phyloP scores from a whole-genome alignment of 2,113 vertebrate genomes.

The Cryptotis parvus region DNA sequence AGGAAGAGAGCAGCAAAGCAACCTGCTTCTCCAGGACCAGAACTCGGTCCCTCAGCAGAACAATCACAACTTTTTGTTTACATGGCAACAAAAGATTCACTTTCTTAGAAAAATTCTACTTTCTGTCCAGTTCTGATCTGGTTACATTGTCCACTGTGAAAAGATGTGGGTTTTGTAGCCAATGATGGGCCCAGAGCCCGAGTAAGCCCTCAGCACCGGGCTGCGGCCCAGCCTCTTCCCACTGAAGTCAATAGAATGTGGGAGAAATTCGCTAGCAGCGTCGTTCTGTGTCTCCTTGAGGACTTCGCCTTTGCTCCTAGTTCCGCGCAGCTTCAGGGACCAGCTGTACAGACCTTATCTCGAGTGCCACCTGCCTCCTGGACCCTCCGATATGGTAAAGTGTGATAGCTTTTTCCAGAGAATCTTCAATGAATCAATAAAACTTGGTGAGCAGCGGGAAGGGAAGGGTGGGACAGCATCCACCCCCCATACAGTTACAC shows the following conservation, averaged over 20 bases:
- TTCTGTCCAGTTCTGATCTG: too few species aligned
- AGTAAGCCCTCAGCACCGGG: too few species aligned
- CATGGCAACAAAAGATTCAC: not conserved
- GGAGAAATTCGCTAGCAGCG: not conserved
- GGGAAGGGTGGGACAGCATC: not conserved
- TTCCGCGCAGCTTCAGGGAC: not conserved
- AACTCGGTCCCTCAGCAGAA: not conserved
- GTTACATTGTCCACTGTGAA: constrained; percentile 1
- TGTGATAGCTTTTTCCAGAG: not conserved
- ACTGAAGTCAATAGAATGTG: too few species aligned
- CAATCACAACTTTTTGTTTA: constrained; percentile 7
- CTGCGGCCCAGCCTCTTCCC: too few species aligned
- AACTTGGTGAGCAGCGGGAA: not conserved
- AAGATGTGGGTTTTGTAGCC: not conserved
- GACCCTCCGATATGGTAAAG: constrained; percentile 3
- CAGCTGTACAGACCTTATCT: constrained; percentile 59
- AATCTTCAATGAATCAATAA: not conserved
- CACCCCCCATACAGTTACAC: too few species aligned
- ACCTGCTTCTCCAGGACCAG: not conserved
- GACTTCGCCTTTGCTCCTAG: not conserved
- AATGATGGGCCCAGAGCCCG: not conserved
- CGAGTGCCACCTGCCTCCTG: not conserved
- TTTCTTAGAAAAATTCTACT: too few species aligned
- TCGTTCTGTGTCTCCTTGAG: not conserved
- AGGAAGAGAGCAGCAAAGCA: not conserved